Conservation (phyloP, 2,113 vertebrate genomes). For the Raja brachyura region DNA sequence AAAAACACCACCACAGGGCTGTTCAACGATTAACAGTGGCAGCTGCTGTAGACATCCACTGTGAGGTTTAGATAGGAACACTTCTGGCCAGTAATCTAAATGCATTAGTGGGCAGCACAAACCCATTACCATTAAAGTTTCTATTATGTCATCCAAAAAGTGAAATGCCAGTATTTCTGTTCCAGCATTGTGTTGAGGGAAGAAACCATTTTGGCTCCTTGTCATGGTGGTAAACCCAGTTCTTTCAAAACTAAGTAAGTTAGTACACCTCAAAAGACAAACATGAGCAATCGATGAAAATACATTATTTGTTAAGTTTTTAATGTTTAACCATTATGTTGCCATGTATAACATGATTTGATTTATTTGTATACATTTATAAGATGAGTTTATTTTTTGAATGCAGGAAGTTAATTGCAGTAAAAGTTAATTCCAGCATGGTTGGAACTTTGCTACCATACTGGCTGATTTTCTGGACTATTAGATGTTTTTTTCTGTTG, state of each 20-base stretch:
- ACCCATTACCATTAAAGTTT: slow-evolving; percentile 60
- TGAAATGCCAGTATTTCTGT: slow-evolving; percentile 34
- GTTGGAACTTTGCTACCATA: neutral
- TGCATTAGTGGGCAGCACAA: slow-evolving; percentile 62
- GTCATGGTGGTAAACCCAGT: neutral
- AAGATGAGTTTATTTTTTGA: neutral
- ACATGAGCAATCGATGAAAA: neutral
- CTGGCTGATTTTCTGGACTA: too few species aligned
- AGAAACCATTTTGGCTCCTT: slow-evolving; percentile 8
- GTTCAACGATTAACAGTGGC: slow-evolving; percentile 55
- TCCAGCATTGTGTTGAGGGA: slow-evolving; percentile 16
- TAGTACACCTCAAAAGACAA: neutral
- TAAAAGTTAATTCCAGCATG: neutral
- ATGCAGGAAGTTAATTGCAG: neutral
- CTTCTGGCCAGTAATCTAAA: slow-evolving; percentile 56
- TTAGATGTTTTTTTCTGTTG: too few species aligned
- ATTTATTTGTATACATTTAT: neutral
- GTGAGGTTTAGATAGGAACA: slow-evolving; percentile 47
- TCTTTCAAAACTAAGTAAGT: slow-evolving; percentile 2
- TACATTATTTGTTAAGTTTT: neutral
- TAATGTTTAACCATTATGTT: neutral
- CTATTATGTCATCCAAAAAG: slow-evolving; percentile 45
- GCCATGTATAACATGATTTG: neutral
- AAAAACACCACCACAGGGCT: slow-evolving; percentile 44
- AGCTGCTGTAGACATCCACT: slow-evolving; percentile 59